Base-by-base conservation (phyloP, 2,888 invertebrate species). In the Acanthococcus lagerstroemiae region DNA sequence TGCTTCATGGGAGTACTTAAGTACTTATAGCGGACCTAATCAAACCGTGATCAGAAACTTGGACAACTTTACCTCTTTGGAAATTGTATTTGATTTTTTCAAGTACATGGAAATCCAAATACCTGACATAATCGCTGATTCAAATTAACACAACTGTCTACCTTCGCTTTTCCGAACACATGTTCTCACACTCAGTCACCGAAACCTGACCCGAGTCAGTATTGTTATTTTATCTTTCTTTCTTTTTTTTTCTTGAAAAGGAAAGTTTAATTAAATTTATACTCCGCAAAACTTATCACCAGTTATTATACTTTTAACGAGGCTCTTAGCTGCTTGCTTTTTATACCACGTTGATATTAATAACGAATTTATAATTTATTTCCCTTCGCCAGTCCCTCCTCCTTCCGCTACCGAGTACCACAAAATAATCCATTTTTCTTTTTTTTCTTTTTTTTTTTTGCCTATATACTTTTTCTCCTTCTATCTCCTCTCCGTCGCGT, bases 251-350 rank as follows among this genome's bases (percentile, higher is more conserved):
- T 52, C 2, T 52, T 19, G 22, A 22, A 22, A 52, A 52, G 52
- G 61, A 30, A 61, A 61, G 50, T 61, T 61, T 61, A 61, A 61
- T 61, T 61, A 61, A 61, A 61, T 61, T 61, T 61, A 61, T 61
- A 61, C 61, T 52, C 52, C 52, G 50, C 52, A 54, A 52, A 61
- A 61, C 61, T 61, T 61, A 61, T 61, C 61, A 52, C 52, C 61
- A 61, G 61, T 61, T 61, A 61, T 61, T 61, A 61, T 61, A 61
- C 61, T 61, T 61, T 61, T 61, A 54, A 61, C 54, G 61, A 61
- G 50, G 61, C 61, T 61, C 61, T 61, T 61, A 52, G 61, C 61
- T 50, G 61, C 37, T 61, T 30, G 61, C 61, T 61, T 50, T 61
- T 52, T 52, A 61, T 61, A 61, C 61, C 50, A 61, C 37, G 61